These are phyloP conservation scores for Atta cephalotes DNA, from an alignment of 1,140 invertebrate species.

Conservation along the genomic window DNA sequence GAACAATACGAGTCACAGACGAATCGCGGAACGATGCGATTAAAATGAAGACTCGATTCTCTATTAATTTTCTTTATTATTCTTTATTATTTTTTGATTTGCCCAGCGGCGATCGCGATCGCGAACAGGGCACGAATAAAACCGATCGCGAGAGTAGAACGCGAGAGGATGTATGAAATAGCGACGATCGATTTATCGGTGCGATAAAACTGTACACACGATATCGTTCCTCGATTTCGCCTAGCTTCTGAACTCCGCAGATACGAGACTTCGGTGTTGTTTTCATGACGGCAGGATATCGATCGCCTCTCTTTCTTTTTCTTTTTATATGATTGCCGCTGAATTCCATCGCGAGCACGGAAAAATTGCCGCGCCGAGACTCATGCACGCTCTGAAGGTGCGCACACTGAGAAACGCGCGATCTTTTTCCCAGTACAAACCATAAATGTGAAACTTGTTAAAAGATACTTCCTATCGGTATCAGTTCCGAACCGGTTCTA, in stretches of 20 bases:
- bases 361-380: not conserved
- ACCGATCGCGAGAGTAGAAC: not conserved
- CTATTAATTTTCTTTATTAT: constrained; percentile 55
- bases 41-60: not conserved
- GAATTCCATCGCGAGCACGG: not conserved
- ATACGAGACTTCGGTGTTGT: constrained; percentile 31
- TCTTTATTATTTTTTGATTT: not conserved
- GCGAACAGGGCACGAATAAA: not conserved
- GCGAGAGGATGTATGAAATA: not conserved
- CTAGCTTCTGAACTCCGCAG: constrained; percentile 3
- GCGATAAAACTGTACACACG: constrained; percentile 40
- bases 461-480: not conserved
- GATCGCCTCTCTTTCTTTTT: not conserved
- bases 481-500: not conserved
- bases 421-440: not conserved
- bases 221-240: constrained; percentile 48
- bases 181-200: constrained; percentile 51
- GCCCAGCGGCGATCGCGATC: not conserved
- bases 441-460: not conserved
- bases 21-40: not conserved
- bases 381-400: not conserved
- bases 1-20: not conserved
- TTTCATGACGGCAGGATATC: constrained; percentile 47
- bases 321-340: not conserved
- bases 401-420: no score